These are phyloP conservation scores for Halcyon malimbica DNA, from an alignment of 2,113 vertebrate species.

Conservation along the genomic window DNA sequence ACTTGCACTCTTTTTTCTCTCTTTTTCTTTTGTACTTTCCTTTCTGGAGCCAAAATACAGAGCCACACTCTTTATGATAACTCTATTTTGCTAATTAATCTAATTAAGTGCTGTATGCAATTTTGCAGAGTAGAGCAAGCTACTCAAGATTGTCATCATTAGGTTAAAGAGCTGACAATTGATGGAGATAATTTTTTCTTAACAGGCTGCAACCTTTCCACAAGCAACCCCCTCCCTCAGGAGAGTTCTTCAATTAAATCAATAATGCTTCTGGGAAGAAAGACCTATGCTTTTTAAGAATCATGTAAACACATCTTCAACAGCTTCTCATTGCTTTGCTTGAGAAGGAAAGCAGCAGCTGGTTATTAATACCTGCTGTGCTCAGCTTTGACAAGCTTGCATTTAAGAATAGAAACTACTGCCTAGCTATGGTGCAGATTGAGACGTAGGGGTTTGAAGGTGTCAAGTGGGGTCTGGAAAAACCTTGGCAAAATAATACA, in stretches of 20 bases:
- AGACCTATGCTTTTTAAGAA: conserved; percentile 35
- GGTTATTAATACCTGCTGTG: conserved; percentile 57
- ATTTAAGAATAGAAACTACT: background rate
- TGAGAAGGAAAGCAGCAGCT: conserved; percentile 26
- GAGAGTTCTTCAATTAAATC: conserved; percentile 55
- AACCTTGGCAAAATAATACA: background rate
- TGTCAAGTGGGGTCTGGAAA: background rate
- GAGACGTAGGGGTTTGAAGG: background rate
- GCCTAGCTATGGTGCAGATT: background rate
- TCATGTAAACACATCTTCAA: conserved; percentile 32
- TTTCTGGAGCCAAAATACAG: background rate
- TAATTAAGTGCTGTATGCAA: conserved; percentile 64
- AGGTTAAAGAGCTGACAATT: conserved; percentile 68
- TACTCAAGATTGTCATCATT: conserved; percentile 66
- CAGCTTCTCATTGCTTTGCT: background rate
- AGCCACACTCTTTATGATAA: conserved; percentile 47
- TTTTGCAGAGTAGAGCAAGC: conserved; percentile 48
- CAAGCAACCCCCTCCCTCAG: background rate
- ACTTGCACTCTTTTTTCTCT: background rate
- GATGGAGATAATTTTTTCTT: conserved; percentile 55
- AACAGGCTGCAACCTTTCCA: conserved; percentile 55
- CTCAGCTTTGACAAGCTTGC: background rate
- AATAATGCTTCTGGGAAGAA: conserved; percentile 36
- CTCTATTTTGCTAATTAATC: conserved; percentile 63
- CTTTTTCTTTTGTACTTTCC: background rate